These are phyloP conservation scores for Glyptemys insculpta DNA, from an alignment of 2,797 vertebrate genomes.

Conservation along the genomic window DNA sequence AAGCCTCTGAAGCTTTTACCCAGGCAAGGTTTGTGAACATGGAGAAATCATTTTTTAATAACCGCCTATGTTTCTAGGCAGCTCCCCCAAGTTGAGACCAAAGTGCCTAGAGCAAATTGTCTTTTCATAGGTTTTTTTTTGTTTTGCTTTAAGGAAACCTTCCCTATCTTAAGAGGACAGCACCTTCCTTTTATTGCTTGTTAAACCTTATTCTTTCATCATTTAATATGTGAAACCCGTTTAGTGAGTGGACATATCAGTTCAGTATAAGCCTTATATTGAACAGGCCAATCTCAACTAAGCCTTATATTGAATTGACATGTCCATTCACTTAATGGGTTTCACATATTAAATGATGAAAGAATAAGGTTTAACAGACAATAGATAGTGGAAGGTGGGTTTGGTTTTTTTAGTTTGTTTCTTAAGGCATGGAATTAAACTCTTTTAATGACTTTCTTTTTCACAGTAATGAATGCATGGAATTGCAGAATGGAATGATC, in stretches of 20 bases:
- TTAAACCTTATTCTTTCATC: background rate
- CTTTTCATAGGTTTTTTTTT: background rate
- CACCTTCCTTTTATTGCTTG: background rate
- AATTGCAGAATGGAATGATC: constrained; percentile 42
- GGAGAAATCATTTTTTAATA: background rate
- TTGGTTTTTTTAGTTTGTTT: constrained; percentile 2
- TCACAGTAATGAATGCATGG: constrained; percentile 57
- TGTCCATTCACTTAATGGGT: background rate
- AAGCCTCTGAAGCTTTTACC: background rate
- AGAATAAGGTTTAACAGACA: background rate
- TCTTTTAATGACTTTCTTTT: constrained; percentile 55
- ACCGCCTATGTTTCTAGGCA: background rate
- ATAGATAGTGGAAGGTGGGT: background rate
- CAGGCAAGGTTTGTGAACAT: background rate
- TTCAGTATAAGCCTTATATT: too few species aligned
- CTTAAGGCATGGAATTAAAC: constrained; percentile 8
- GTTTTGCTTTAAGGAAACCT: background rate
- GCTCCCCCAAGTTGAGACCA: background rate
- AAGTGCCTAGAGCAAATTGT: background rate
- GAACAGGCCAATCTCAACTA: too few species aligned
- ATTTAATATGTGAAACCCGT: background rate
- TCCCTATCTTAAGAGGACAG: background rate
- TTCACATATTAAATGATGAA: background rate
- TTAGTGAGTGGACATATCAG: background rate
- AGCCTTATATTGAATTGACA: background rate